Conservation (phyloP, 2,797 vertebrate species). For the Pseudocheirus occidentalis region DNA sequence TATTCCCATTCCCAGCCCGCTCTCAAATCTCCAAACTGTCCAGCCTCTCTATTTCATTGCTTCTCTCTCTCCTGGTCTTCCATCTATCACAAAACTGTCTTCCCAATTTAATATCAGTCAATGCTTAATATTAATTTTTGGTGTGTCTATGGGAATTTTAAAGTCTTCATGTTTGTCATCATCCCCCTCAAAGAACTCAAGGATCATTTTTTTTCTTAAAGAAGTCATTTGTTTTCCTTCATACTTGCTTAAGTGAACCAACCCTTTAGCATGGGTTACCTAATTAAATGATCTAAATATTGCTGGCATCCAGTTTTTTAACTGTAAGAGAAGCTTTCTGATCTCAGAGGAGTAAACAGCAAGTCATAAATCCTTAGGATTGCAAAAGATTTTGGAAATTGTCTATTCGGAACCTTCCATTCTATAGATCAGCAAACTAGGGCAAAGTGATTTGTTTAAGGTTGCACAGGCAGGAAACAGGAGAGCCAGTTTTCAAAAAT, state of each 20-base stretch:
- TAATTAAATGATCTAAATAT: neutral
- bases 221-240: neutral
- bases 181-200: neutral
- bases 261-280: neutral
- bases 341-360: neutral
- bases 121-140: neutral
- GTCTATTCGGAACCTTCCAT: neutral
- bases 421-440: neutral
- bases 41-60: fast-evolving
- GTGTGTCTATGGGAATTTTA: neutral
- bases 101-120: neutral
- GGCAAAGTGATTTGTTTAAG: neutral
- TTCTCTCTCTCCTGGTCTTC: too few species aligned
- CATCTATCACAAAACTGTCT: neutral
- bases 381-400: neutral
- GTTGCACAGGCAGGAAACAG: slow-evolving; percentile 10
- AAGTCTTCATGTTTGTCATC: neutral
- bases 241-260: neutral
- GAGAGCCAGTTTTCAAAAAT: slow-evolving; percentile 2
- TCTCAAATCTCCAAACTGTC: neutral
- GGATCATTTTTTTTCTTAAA: neutral
- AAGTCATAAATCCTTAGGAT: neutral
- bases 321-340: neutral
- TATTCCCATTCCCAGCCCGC: neutral
- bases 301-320: neutral